Base-by-base conservation (phyloP, 2,888 invertebrate species). In the Drosophila multiciliata region DNA sequence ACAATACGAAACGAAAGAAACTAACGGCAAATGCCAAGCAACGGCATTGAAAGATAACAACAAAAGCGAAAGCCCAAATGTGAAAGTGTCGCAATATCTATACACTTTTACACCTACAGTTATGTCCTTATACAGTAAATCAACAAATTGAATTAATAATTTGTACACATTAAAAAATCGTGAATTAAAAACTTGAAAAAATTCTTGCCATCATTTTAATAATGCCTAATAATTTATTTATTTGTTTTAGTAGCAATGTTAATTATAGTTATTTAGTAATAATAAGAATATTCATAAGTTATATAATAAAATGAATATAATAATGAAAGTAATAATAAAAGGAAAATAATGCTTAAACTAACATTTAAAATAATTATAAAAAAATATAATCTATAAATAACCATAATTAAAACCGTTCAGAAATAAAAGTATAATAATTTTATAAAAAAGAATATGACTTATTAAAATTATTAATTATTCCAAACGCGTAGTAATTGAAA, bases 11-110 rank as follows among this genome's bases (percentile, higher is more conserved):
- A 17, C 4, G 5, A 33, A 38, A 32, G 40, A 49, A 71, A 62
- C 66, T 45, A 72, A 71, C 73, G 65, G 73, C 65, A 86, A 83
- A 77, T 75, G 70, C 65, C 81, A 66, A 48, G 63, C 70, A 71
- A 68, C 69, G 74, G 63, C 77, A 83, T 77, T 82, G 77, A 80
- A 71, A 64, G 57, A 52, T 35, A 72, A 38, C 57, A 60, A 68
- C 55, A 62, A 61, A 75, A 66, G 35, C 26, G 17, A 32, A 7
- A 29, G 17, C 7, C 9, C 9, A 23, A 26, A 26, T 45, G 45
- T 66, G 8, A 17, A 29, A 50, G 35, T 23, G 23, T 3, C 35
- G 40, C 40, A 29, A n/a, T 12, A 1, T 15, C 49, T 40, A 52
- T 60, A 45, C 45, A 23, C 45, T 45, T 23, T 23, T 8, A 53